Base-by-base conservation (phyloP, 1,140 invertebrate species). In the Drosophila tristis region DNA sequence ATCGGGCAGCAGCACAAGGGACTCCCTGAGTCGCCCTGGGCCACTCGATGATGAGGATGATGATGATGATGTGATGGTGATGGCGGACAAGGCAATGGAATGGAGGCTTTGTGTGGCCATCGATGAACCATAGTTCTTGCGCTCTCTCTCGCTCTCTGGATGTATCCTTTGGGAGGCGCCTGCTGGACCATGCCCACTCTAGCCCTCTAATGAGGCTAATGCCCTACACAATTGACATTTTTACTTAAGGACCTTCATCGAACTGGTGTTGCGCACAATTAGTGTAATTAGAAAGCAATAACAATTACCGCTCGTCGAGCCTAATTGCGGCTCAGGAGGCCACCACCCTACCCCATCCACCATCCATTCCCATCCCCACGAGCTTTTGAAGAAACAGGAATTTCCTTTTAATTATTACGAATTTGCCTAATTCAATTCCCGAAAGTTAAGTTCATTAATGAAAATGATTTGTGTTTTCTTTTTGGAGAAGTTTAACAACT, bases 201-300 rank as follows among this genome's bases (percentile, higher is more conserved):
- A 5, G 35, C 4, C 35, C 11, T 59, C 63, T 85, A 85, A 85
- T 85, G 81, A 74, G 77, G 54, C 77, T 71, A 80, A 86, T 86
- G 67, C 79, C 58, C 62, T 53, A 60, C 53, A 56, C 84, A 89
- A 89, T 89, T 89, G 85, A 90, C 84, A 89, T 89, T 89, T 89
- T 89, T 84, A 89, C 80, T 90, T 89, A 74, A 60, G 80, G 84
- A 79, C 78, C 70, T 89, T 68, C 74, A 62, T 76, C 73, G 74
- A 62, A 68, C 73, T 78, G 74, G 75, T 78, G 75, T 78, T 78
- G 74, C 60, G 50, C 56, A 80, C 65, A 84, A 76, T 78, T 80
- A 72, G 53, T 89, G 84, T 89, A 89, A 89, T 89, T 89, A 89
- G 85, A 89, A 89, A 89, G 79, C 84, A 80, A 89, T 90, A 89